Conservation (phyloP, 2,888 invertebrate species). For the Agrochola litura region DNA sequence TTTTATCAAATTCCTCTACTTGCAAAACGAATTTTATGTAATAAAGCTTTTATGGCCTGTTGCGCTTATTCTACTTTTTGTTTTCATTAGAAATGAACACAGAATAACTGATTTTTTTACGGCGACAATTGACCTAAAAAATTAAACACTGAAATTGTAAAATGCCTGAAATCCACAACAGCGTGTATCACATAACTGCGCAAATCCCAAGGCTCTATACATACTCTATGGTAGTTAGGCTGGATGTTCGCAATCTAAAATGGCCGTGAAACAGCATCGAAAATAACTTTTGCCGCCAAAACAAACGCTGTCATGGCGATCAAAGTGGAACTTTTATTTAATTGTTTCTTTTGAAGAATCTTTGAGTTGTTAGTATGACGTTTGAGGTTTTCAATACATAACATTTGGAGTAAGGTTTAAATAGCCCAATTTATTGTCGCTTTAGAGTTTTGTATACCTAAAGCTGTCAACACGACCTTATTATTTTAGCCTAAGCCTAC, state of each 20-base stretch:
- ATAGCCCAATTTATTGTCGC: background rate
- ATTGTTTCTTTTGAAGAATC: conserved; percentile 75
- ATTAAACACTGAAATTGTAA: background rate
- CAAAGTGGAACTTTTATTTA: conserved; percentile 72
- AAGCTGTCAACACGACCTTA: background rate
- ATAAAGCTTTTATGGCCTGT: conserved; percentile 4
- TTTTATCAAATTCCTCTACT: too few species aligned
- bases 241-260: conserved; percentile 52
- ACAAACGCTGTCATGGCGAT: conserved; percentile 76
- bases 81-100: background rate
- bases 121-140: background rate
- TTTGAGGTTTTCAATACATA: background rate
- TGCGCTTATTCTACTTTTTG: conserved; percentile 24
- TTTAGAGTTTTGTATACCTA: background rate
- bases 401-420: background rate
- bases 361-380: conserved; percentile 31
- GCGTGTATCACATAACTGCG: background rate
- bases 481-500: background rate
- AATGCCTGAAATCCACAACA: conserved; percentile 5
- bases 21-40: too few species aligned
- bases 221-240: conserved; percentile 7
- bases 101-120: background rate
- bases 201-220: conserved; percentile 28
- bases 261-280: conserved; percentile 64
- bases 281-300: conserved; percentile 76